Conservation (phyloP, 2,888 invertebrate species). For the Platycheirus albimanus region DNA sequence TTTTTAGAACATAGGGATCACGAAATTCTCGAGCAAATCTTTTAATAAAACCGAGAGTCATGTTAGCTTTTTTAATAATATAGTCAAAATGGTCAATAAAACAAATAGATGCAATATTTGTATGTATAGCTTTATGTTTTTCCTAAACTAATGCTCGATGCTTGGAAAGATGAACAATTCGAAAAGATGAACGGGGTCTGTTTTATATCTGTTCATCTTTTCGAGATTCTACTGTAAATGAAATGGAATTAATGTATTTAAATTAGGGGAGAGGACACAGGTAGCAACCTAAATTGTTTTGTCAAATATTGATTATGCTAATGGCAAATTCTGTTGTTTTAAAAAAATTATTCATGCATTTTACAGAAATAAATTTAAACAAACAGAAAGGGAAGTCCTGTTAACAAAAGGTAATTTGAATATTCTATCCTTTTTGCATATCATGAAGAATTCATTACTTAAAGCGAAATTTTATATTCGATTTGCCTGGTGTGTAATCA, state of each 20-base stretch:
- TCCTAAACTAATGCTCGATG: too few species aligned
- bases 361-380: background rate
- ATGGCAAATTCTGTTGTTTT: slow-evolving; percentile 11
- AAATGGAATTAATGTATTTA: background rate
- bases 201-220: background rate
- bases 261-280: background rate
- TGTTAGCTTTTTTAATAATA: too few species aligned
- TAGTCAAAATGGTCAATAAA: too few species aligned
- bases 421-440: background rate
- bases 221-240: too few species aligned
- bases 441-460: background rate
- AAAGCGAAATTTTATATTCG: background rate
- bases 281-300: background rate
- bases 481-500: background rate
- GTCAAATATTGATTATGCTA: slow-evolving; percentile 29
- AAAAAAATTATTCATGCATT: background rate
- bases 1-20: too few species aligned
- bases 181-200: too few species aligned
- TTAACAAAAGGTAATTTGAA: background rate
- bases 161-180: too few species aligned
- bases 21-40: too few species aligned
- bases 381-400: background rate
- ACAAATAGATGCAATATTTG: too few species aligned
- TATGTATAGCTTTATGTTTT: too few species aligned
- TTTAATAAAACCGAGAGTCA: too few species aligned